Conservation (phyloP, 1,140 invertebrate genomes). For the Chelonus insularis region DNA sequence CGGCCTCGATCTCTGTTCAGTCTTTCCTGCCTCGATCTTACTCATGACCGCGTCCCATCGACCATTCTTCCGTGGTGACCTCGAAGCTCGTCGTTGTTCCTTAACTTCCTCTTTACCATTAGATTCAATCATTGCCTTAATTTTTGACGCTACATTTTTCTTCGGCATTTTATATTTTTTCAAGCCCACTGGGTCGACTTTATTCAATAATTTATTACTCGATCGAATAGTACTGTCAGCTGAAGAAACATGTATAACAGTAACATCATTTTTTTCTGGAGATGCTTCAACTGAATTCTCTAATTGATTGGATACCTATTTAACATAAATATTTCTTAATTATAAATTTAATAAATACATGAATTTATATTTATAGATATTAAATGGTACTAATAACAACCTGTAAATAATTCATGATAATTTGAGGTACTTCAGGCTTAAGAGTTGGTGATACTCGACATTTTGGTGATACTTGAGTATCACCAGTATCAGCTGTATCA, state of each 20-base stretch:
- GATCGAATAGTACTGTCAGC: constrained; percentile 26
- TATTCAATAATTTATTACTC: constrained; percentile 32
- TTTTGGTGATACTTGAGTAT: constrained; percentile 52
- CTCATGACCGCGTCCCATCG: constrained; percentile 81
- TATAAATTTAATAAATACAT: constrained; percentile 64
- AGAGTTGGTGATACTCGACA: constrained; percentile 41
- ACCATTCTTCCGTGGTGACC: constrained; percentile 58
- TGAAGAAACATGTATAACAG: constrained; percentile 10
- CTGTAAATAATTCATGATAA: constrained; percentile 42
- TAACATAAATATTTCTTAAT: constrained; percentile 49
- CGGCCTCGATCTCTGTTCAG: constrained; percentile 68
- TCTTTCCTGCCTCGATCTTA: constrained; percentile 69
- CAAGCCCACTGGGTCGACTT: constrained; percentile 47
- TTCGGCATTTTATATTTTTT: constrained; percentile 79
- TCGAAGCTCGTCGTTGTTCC: constrained; percentile 49
- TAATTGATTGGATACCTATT: constrained; percentile 14
- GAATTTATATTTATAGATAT: constrained; percentile 68
- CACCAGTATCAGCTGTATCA: constrained; percentile 68
- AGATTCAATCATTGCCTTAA: constrained; percentile 70
- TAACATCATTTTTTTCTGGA: constrained; percentile 13
- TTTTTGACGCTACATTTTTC: constrained; percentile 72
- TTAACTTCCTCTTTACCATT: constrained; percentile 58
- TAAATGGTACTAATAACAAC: constrained; percentile 26
- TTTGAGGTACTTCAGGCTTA: constrained; percentile 34
- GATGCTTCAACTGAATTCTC: constrained; percentile 5